Percentiles rank a stretch among this genome's conserved stretches.
Evolutionary conservation across 64 coral and sea anemone genomes (phyloP).

Genomic region (Exaiptasia diaphana): DNA sequence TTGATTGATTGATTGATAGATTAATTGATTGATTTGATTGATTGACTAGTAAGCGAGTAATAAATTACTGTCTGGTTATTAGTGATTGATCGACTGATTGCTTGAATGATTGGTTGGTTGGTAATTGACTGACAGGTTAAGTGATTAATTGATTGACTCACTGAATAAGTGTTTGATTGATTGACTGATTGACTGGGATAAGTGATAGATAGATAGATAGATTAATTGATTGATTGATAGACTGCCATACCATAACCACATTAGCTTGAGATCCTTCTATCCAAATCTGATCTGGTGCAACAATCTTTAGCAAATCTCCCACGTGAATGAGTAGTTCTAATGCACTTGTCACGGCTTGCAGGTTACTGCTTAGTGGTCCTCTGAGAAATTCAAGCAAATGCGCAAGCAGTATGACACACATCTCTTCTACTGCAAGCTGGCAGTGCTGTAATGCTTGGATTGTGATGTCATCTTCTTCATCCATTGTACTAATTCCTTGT

Average conservation of each 20-base stretch:
- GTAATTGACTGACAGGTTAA: too few relatives aligned
- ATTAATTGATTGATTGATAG: too few relatives aligned
- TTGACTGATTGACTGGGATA: too few relatives aligned
- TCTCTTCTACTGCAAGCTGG: conserved; percentile 89
- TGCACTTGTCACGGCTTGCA: conserved; percentile 32
- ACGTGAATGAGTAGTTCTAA: conserved; percentile 59
- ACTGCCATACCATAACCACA: conserved; percentile 76
- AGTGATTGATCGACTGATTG: too few relatives aligned
- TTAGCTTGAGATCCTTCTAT: conserved; percentile 49
- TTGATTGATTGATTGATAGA: too few relatives aligned
- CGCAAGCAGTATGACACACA: conserved; percentile 69
- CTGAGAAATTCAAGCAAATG: conserved; percentile 30
- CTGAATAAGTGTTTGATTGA: too few relatives aligned
- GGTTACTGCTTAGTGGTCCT: conserved; percentile 36
- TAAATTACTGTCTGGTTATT: too few relatives aligned
- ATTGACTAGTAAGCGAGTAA: too few relatives aligned
- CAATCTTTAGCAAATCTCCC: conserved; percentile 42
- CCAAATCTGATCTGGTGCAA: conserved; percentile 71
- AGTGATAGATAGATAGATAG: too few relatives aligned
- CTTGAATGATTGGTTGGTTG: too few relatives aligned
- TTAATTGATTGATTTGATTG: too few relatives aligned
- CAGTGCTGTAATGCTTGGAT: conserved; percentile 82
- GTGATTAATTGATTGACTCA: too few relatives aligned
- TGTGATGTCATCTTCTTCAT: conserved; percentile 61
- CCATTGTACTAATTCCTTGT: neutral